Evolutionary conservation across 1,140 invertebrate species (phyloP).

Genomic region (Epicauta chinensis): DNA sequence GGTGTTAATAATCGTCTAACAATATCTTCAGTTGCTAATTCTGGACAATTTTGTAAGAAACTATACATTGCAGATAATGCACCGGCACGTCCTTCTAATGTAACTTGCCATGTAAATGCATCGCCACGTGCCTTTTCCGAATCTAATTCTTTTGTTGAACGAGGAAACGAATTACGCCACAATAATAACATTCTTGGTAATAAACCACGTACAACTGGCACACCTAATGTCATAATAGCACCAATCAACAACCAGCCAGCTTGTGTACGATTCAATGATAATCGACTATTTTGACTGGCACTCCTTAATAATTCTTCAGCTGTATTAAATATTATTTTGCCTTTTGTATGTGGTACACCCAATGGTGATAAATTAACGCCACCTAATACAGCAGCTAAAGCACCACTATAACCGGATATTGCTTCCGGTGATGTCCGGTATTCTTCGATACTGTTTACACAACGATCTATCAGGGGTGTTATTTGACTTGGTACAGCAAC

Average conservation of each 20-base stretch:
- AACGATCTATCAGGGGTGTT: conserved; percentile 86
- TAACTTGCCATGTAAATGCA: conserved; percentile 98
- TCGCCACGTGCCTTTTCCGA: conserved; percentile 96
- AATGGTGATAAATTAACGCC: conserved; percentile 85
- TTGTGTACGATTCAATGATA: conserved; percentile 91
- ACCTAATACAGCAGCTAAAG: conserved; percentile 87
- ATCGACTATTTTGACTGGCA: conserved; percentile 92
- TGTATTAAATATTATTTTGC: conserved; percentile 94
- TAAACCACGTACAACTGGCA: conserved; percentile 81
- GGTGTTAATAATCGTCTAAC: conserved; percentile 76
- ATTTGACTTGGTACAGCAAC: conserved; percentile 90
- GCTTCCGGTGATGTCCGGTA: conserved; percentile 89
- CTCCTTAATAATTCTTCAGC: conserved; percentile 94
- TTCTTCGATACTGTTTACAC: conserved; percentile 79
- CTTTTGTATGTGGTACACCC: conserved; percentile 93
- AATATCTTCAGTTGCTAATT: conserved; percentile 87
- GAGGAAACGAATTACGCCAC: conserved; percentile 97
- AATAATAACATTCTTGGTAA: conserved; percentile 88
- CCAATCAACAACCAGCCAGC: conserved; percentile 97
- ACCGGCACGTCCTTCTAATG: conserved; percentile 91
- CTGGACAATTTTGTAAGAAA: conserved; percentile 84
- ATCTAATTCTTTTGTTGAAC: conserved; percentile 92
- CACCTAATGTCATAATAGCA: conserved; percentile 92
- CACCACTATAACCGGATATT: conserved; percentile 88
- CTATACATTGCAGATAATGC: conserved; percentile 94